These are phyloP conservation scores for Columbina picui DNA, from an alignment of 2,113 vertebrate species.

Conservation along the genomic window DNA sequence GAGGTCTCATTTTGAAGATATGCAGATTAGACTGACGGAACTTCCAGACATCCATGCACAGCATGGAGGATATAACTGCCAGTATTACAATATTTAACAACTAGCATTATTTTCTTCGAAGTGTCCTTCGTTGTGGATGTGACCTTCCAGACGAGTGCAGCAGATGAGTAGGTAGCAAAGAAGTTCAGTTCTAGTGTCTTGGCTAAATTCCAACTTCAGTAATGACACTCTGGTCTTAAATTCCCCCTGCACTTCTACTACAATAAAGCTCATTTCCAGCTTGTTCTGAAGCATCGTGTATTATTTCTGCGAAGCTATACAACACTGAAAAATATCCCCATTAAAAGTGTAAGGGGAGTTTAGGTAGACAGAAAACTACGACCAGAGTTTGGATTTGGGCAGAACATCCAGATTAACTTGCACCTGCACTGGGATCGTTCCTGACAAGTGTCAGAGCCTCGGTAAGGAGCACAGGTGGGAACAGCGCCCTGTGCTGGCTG, in stretches of 20 bases:
- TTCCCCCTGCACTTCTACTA: background rate
- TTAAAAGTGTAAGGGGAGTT: background rate
- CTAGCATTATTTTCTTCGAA: background rate
- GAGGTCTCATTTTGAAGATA: background rate
- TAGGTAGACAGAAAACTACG: slow-evolving; percentile 33
- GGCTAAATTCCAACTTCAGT: background rate
- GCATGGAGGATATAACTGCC: background rate
- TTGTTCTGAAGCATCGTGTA: background rate
- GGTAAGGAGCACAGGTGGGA: background rate
- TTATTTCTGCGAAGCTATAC: background rate
- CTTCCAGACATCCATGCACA: background rate
- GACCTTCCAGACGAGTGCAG: background rate
- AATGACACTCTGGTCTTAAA: slow-evolving; percentile 19
- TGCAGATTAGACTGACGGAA: background rate
- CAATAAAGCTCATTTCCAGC: slow-evolving; percentile 4
- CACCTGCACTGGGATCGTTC: background rate
- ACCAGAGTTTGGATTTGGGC: background rate
- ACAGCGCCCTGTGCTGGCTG: background rate
- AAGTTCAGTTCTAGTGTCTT: background rate
- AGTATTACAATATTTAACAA: background rate
- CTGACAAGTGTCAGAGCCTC: background rate
- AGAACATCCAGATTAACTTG: background rate
- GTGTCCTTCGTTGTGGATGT: background rate
- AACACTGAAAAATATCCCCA: background rate
- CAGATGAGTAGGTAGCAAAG: background rate